Evolutionary conservation across 2,113 vertebrate genomes (phyloP).

Genomic region (Grus americana): DNA sequence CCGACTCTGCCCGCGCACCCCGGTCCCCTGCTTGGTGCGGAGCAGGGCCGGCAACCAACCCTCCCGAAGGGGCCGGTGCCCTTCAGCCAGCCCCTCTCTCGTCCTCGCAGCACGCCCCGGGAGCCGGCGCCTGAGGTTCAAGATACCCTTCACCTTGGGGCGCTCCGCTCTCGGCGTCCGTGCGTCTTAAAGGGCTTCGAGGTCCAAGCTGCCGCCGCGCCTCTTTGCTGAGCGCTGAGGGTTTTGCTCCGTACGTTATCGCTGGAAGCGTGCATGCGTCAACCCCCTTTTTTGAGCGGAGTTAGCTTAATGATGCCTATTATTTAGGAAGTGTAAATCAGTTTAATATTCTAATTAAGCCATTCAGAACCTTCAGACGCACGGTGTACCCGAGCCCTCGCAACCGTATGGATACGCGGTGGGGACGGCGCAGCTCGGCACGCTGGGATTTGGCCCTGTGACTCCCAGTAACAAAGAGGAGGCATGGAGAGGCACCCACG

Average conservation of each 20-base stretch:
- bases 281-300: neutral
- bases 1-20: rapidly evolving
- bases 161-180: neutral
- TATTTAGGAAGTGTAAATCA: conserved; percentile 6
- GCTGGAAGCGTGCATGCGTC: neutral
- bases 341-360: conserved; percentile 19
- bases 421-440: neutral
- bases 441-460: neutral
- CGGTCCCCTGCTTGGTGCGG: rapidly evolving
- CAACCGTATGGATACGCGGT: neutral
- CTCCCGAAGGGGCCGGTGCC: rapidly evolving
- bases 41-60: neutral
- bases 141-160: neutral
- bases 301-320: conserved; percentile 41
- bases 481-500: rapidly evolving
- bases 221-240: conserved; percentile 10
- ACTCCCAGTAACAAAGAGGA: neutral
- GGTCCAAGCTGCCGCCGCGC: neutral
- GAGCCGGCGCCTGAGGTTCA: neutral
- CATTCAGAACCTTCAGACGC: neutral
- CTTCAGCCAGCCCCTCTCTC: neutral
- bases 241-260: neutral
- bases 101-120: rapidly evolving
- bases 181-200: neutral
- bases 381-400: neutral